A percentile compares a stretch with the other conserved stretches of the same genome.
Conservation (phyloP, 1,140 invertebrate genomes). For the Idris sp. region DNA sequence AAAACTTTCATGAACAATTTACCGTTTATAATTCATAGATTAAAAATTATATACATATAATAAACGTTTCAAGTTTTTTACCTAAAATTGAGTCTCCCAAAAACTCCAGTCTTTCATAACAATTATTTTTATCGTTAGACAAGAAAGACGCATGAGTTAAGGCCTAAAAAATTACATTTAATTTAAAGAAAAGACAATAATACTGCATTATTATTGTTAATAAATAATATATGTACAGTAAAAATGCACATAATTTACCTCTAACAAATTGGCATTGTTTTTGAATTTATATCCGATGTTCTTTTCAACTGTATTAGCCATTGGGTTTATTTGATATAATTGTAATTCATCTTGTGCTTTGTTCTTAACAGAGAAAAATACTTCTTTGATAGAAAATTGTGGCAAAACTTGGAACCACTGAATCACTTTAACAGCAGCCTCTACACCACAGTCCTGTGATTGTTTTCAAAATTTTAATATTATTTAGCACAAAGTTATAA, state of each 20-base stretch:
- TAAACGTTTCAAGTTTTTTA: conserved; percentile 59
- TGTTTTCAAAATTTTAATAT: conserved; percentile 10
- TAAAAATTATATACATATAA: too few species aligned
- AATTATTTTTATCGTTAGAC: conserved; percentile 90
- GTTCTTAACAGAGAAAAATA: conserved; percentile 71
- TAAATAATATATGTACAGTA: too few species aligned
- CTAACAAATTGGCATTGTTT: conserved; percentile 79
- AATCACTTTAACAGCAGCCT: conserved; percentile 82
- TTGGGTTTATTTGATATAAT: conserved; percentile 75
- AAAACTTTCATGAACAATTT: too few species aligned
- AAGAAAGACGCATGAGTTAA: conserved; percentile 95
- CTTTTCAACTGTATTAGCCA: conserved; percentile 79
- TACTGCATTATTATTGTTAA: too few species aligned
- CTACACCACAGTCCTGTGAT: conserved; percentile 76
- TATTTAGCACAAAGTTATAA: conserved; percentile 6
- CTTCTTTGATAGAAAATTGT: conserved; percentile 69
- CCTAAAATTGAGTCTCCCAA: conserved; percentile 95
- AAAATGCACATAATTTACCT: conserved; percentile 71
- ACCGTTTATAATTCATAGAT: too few species aligned
- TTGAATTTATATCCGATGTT: conserved; percentile 83
- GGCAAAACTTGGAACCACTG: conserved; percentile 86
- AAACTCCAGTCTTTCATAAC: conserved; percentile 97
- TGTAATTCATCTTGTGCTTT: too few species aligned
- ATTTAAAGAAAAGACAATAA: conserved; percentile 4
- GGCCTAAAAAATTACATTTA: conserved; percentile 80